Percentiles rank a stretch among this genome's conserved stretches.
These are phyloP conservation scores for Drosophila cardini DNA, from an alignment of 1,140 invertebrate species.

Conservation along the genomic window DNA sequence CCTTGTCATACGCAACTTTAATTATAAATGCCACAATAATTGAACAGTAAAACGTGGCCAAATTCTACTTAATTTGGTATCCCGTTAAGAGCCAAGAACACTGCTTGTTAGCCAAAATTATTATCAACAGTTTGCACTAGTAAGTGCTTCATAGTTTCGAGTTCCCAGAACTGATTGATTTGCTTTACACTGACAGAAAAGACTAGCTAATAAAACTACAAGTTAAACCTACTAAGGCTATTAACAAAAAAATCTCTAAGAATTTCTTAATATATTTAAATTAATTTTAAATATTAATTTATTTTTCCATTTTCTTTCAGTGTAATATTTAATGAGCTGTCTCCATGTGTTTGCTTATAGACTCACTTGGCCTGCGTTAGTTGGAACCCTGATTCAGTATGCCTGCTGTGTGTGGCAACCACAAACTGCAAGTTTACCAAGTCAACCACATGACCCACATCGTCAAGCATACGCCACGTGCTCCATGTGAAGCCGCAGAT, in stretches of 20 bases:
- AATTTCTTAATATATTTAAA: no score
- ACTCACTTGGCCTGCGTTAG: no score
- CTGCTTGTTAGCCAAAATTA: neutral
- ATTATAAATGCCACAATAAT: constrained; percentile 54
- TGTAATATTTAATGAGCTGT: no score
- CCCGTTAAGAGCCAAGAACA: neutral
- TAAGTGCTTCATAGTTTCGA: no score
- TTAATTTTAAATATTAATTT: no score
- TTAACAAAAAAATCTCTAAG: no score
- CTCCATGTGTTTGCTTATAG: no score
- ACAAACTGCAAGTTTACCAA: constrained; percentile 34
- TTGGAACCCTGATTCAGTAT: neutral
- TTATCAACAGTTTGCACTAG: no score
- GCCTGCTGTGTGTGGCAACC: constrained; percentile 13
- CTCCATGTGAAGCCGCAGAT: constrained; percentile 11
- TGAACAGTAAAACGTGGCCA: constrained; percentile 41
- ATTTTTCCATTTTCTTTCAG: no score
- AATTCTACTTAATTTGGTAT: neutral
- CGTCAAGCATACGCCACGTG: constrained; percentile 19
- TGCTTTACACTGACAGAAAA: no score
- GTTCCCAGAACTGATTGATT: neutral
- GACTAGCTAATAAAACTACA: no score
- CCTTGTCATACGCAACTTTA: constrained; percentile 49
- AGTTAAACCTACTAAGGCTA: no score
- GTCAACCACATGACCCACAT: constrained; percentile 26